Base-by-base conservation (phyloP, 1,140 invertebrate species). In the Potamilus streckersoni region DNA sequence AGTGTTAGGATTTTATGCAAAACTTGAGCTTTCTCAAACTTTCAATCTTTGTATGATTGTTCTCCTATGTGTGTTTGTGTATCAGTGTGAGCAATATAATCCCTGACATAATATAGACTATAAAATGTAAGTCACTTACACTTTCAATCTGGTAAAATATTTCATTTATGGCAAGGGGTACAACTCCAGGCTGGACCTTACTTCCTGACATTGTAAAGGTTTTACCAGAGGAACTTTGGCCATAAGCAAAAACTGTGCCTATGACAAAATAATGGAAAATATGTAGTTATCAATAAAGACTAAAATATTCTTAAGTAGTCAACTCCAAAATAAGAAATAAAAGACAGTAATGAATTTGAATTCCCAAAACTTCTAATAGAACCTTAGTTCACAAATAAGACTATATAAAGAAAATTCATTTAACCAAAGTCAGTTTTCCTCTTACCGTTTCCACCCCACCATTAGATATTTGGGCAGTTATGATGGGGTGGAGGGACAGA, bases 181-280 rank as follows among this genome's bases (percentile, higher is more conserved):
- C 99, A 83, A 99, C 98, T 88, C 98, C 98, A 91, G 98, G 96
- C 88, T 97, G 95, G 59, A 93, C 93, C 69, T 94, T 92, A 91
- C 98, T 96, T 59, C 95, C 96, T 88, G 99, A 95, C 97, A 99
- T 99, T 62, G 98, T 99, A 90, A 99, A 97, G 80, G 98, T 99
- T 93, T 99, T 99, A 88, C 98, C 98, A 71, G 97, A 98, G 78
- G 97, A 98, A 56, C 97, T 99, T 92, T 99, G 98, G 74, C 98
- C 98, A 91, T 99, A 99, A 31, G 98, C 98, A 92, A 99, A 99
- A 89, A 99, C 98, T 73, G 98, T 99, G 74, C 98, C 98, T 86
- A 63, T 3, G 79, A 80, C 61, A 38, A 58, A 71, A 62, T n/a
- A 19, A 62, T 62, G 20, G 1, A 62, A 12, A 23, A 62, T 62